Base-by-base conservation (phyloP, 2,797 vertebrate species). In the Chromobotia macracanthus region DNA sequence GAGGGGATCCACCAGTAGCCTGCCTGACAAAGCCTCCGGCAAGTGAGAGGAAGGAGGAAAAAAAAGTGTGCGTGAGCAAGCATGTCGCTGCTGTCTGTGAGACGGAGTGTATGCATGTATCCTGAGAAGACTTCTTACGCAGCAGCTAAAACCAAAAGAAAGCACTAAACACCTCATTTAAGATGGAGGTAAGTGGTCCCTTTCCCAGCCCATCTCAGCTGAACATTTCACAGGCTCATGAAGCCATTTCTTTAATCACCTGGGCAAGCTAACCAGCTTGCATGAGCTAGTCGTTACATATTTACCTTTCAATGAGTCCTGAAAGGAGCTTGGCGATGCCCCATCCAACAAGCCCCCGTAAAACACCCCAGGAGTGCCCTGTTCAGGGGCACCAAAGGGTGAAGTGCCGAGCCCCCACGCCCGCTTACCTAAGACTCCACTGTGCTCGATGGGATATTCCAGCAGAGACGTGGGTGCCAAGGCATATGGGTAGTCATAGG, bases 271-370 rank as follows among this genome's bases (percentile, higher is more conserved):
- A 86, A 83, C 84, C 87, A 21, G 68, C 73, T 85, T 88, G 87
- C 90, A 82, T 93, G 90, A 94, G 91, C 92, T 94, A 90, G 92
- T 93, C 88, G 92, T 89, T 61, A 93, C 89, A 91, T 94, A 95
- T 95, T 95, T 95, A 95, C 93, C 93, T 94, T 94, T 94, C 84
- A 94, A 87, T 80, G 93, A 92, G 91, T 95, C 94, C 90, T 94
- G 93, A 91, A 86, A 87, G 89, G 91, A 92, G 92, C 91, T 91
- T 89, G 93, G 86, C 84, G 90, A 72, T 73, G 89, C 85, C 70
- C 88, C 87, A 87, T 94, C 93, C 90, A 94, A 89, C 80, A 92
- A 77, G 90, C 92, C 92, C 60, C 77, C 78, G 92, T 93, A 93
- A 92, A 93, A 92, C 80, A 92, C 85, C 90, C 91, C 88, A 87